Evolutionary conservation across 2,113 vertebrate genomes (phyloP).

Genomic region (Herpetotheres cachinnans): DNA sequence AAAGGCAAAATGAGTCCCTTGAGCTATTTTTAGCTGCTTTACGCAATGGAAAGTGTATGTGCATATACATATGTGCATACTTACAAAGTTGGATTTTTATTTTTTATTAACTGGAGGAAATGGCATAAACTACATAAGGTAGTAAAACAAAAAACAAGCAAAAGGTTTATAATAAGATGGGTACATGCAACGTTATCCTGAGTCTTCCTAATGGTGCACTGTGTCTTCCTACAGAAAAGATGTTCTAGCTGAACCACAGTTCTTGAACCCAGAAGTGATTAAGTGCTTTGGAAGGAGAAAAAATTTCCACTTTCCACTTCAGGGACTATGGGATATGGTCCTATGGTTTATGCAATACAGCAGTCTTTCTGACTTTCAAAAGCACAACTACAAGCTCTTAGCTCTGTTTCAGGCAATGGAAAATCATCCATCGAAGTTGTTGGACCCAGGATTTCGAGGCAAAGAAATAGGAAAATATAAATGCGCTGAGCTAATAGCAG

Average conservation of each 20-base stretch:
- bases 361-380: not conserved
- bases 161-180: not conserved
- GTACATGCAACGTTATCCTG: not conserved
- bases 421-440: not conserved
- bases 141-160: not conserved
- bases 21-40: not conserved
- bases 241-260: not conserved
- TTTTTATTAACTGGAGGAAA: not conserved
- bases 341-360: not conserved
- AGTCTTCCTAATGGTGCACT: not conserved
- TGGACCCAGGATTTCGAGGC: not conserved
- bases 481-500: not conserved
- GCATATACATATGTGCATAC: no score
- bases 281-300: not conserved
- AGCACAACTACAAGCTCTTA: not conserved
- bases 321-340: not conserved
- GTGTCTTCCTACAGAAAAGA: not conserved
- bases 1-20: not conserved
- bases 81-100: rapidly evolving
- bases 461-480: not conserved
- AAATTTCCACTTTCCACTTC: not conserved
- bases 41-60: not conserved
- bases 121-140: not conserved
- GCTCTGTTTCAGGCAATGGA: not conserved
- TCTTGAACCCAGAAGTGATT: not conserved